Percentiles rank a stretch among this genome's conserved stretches.
Evolutionary conservation across 2,888 invertebrate genomes (phyloP).

Genomic region (Thera britannica): DNA sequence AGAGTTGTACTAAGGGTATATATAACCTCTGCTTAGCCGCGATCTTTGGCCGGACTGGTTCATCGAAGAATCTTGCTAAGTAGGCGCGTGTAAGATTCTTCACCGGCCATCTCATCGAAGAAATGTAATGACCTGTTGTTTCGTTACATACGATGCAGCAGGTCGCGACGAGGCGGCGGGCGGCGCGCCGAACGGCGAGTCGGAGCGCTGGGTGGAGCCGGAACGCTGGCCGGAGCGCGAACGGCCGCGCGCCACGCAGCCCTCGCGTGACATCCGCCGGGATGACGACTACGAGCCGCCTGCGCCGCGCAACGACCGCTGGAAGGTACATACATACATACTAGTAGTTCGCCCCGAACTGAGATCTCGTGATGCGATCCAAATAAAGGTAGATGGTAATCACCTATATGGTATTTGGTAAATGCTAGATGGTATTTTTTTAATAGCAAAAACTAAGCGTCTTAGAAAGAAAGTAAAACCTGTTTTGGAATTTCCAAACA

Average conservation of each 20-base stretch:
- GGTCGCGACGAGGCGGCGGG: conserved; percentile 67
- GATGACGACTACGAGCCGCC: conserved; percentile 73
- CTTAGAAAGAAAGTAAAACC: no score
- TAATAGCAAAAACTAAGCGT: no score
- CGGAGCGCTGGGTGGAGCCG: conserved; percentile 77
- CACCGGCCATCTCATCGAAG: background rate
- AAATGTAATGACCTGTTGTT: conserved; percentile 11
- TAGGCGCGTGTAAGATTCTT: no score
- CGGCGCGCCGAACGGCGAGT: conserved; percentile 80
- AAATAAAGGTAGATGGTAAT: no score
- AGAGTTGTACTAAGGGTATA: no score
- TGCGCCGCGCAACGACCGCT: conserved; percentile 85
- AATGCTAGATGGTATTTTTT: no score
- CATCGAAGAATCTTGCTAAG: no score
- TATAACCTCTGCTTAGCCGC: no score
- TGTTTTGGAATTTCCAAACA: no score
- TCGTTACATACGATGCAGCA: conserved; percentile 37
- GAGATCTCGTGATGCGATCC: no score
- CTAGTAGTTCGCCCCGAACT: background rate
- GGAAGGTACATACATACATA: conserved; percentile 63
- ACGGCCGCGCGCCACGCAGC: conserved; percentile 44
- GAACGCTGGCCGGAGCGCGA: conserved; percentile 55
- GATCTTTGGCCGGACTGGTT: no score
- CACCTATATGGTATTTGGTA: no score
- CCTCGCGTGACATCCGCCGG: conserved; percentile 54